Conservation (phyloP, 2,888 invertebrate species). For the Drosophila helvetica region DNA sequence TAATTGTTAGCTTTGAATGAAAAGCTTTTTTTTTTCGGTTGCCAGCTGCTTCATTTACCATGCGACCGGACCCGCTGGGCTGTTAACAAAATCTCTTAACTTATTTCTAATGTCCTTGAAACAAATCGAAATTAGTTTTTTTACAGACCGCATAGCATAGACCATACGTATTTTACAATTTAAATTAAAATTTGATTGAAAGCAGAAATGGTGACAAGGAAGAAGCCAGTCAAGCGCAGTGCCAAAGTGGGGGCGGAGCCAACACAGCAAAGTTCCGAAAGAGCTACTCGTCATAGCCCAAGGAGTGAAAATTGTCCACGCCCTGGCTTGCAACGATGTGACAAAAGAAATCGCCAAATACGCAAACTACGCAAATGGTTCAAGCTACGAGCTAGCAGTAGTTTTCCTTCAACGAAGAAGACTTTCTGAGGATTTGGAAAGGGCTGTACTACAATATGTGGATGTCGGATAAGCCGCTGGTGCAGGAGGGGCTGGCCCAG, state of each 20-base stretch:
- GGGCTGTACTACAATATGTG: too few species aligned
- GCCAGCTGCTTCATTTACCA: too few species aligned
- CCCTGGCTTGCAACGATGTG: constrained; percentile 92
- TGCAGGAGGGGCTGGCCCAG: constrained; percentile 92
- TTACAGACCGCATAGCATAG: constrained; percentile 45
- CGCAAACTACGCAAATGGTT: constrained; percentile 92
- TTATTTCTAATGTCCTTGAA: too few species aligned
- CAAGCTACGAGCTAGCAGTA: constrained; percentile 87
- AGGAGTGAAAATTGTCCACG: constrained; percentile 92
- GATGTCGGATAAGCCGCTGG: constrained; percentile 98
- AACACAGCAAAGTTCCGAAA: constrained; percentile 64
- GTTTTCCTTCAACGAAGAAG: constrained; percentile 89
- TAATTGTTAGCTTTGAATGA: too few species aligned
- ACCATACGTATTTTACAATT: constrained; percentile 51
- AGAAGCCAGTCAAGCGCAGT: constrained; percentile 60
- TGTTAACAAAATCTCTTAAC: too few species aligned
- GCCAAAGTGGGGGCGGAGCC: constrained; percentile 51
- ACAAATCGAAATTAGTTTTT: too few species aligned
- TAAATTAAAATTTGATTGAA: constrained; percentile 33
- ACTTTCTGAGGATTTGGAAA: too few species aligned
- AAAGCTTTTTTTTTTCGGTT: too few species aligned
- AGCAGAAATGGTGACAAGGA: constrained; percentile 62
- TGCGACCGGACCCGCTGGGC: too few species aligned
- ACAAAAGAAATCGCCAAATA: constrained; percentile 90
- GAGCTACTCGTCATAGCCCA: constrained; percentile 87